Base-by-base conservation (phyloP, 92 coral and sea anemone species). In the Palythoa grandiflora region DNA sequence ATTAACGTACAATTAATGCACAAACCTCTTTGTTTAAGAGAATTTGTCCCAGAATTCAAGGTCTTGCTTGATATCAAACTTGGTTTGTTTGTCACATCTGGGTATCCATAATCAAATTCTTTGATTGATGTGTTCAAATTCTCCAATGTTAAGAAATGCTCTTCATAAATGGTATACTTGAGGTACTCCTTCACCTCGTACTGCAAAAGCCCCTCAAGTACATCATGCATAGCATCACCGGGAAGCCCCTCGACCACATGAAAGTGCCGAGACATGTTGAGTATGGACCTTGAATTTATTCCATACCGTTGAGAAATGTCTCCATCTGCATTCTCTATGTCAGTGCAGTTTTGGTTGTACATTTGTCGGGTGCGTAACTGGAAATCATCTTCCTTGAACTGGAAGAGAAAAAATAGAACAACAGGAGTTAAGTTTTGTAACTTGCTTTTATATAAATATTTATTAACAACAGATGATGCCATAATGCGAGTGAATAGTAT, bases 81-180 rank as follows among this genome's bases (percentile, higher is more conserved):
- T 50, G 90, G 93, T 68, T 84, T 92, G 86, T 89, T 92, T 48
- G 90, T 47, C 11, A 66, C 47, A 85, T 92, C 88, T 1, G 57
- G 44, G 78, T 71, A 92, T 54, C 92, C 92, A 85, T 85, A 89
- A 61, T 92, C 92, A 89, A 92, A 89, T 40, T 87, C 86, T 44
- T 63, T 13, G 35, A 92, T 92, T 70, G 63, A 78, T 10, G 39
- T 38, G 51, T 92, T 89, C 20, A 92, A 39, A 2, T 89, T n/a
- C 7, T 85, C 92, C 37, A 89, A 20, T 35, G 79, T 85, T 73
- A 89, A 92, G 44, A 48, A 76, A 20, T 68, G 76, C 84, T 80
- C 79, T 59, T 77, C 83, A 74, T 13, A 9, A 6, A 89, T 89
- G 79, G 85, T 84, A 84, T 89, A 71, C 71, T 91, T 91, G 39